Evolutionary conservation across 2,113 vertebrate genomes (phyloP), one percentile per base, ranked within the genome.

Genomic region (Alectura lathami): DNA sequence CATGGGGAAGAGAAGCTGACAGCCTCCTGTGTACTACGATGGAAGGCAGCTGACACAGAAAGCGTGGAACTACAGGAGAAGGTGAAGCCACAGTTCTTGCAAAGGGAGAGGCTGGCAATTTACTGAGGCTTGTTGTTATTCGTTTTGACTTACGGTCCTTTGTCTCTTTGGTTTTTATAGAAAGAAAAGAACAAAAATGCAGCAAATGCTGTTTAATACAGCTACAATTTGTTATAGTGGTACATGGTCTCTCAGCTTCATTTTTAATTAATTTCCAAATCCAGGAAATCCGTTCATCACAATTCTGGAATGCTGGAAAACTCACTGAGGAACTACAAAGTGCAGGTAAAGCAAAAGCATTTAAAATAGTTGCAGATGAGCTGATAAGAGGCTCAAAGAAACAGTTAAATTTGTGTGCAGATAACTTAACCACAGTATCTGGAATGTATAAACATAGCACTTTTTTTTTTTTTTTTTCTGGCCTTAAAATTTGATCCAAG

Each of bases 401-500:
- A 97, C 80, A 94, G 97, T 97, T 96, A 94, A 96, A 97, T 94
- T 87, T 95, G 96, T 95, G 92, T 96, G 94, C 91, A 97, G 97
- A 97, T 97, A 96, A 96, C 94, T 97, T 96, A 96, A 91, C 96
- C 91, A 86, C 87, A 83, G 94, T 97, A 97, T 98, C 97, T 97
- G 96, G 97, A 97, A 96, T 97, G 96, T 94, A 97, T 97, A 98
- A 98, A 96, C 97, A 97, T 94, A 92, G 96, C 66, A 89, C 88
- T 90, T 95, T 81, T 92, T 93, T 88, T 34, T 47, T 81, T 94
- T 86, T 93, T 95, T 83, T 43, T 79, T 20, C 83, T 96, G 95
- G 96, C 97, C 97, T 98, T 97, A 98, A 97, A 98, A 98, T 98
- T 97, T 97, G 97, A 98, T 98, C 97, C 97, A 98, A 98, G 97